These are phyloP conservation scores for Drosophila infuscata DNA, from an alignment of 2,888 invertebrate genomes.

Conservation along the genomic window DNA sequence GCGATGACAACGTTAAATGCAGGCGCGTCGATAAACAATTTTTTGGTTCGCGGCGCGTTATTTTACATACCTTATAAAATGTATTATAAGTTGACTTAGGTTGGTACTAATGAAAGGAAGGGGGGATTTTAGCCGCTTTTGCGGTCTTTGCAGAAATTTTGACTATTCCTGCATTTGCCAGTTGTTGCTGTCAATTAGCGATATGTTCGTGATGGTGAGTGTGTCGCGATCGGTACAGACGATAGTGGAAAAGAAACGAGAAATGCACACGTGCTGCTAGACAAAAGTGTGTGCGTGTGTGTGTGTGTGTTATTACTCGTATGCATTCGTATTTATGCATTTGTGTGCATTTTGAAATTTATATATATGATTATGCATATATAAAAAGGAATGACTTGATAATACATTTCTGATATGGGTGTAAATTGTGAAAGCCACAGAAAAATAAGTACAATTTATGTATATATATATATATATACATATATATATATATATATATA, in stretches of 20 bases:
- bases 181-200: conserved; percentile 49
- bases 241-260: conserved; percentile 9
- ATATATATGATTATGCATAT: background rate
- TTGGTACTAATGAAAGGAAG: background rate
- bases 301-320: background rate
- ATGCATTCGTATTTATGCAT: background rate
- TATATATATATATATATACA: background rate
- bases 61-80: conserved; percentile 28
- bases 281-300: conserved; percentile 1
- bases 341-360: background rate
- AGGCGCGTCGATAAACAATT: conserved; percentile 28
- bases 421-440: conserved; percentile 17
- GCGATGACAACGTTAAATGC: conserved; percentile 41
- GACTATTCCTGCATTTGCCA: conserved; percentile 18
- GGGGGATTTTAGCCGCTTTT: background rate
- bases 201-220: conserved; percentile 41
- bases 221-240: conserved; percentile 32
- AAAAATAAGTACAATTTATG: conserved; percentile 13
- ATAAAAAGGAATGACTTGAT: conserved; percentile 11
- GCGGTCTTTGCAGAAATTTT: conserved; percentile 16
- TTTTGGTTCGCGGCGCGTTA: conserved; percentile 28
- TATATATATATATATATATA: background rate
- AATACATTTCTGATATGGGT: conserved; percentile 20
- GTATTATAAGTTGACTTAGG: conserved; percentile 10
- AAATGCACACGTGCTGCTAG: conserved; percentile 37